Evolutionary conservation across 2,797 vertebrate genomes (phyloP).

Genomic region (Limnodromus scolopaceus): DNA sequence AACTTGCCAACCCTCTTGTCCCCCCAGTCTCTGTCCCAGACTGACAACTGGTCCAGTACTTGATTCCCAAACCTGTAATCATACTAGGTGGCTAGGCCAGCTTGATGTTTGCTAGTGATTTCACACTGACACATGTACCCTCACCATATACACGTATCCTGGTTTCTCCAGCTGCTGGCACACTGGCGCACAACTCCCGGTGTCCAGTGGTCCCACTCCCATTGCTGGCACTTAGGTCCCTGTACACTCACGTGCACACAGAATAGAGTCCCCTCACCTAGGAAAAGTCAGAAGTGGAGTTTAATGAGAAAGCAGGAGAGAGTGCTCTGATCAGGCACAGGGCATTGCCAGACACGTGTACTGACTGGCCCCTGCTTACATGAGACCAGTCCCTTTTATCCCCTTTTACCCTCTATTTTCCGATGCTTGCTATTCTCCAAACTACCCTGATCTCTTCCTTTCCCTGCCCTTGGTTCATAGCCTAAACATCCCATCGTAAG

Average conservation of each 20-base stretch:
- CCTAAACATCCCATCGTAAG: neutral
- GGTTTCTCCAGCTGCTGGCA: neutral
- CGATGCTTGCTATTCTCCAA: neutral
- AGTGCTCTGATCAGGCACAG: neutral
- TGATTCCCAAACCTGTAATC: neutral
- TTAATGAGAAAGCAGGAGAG: neutral
- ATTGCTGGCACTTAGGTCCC: neutral
- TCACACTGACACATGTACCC: neutral
- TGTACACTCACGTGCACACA: rapidly evolving
- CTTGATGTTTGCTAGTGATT: neutral
- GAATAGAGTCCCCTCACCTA: neutral
- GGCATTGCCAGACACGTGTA: rapidly evolving
- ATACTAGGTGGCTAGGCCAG: neutral
- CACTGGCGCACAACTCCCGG: rapidly evolving
- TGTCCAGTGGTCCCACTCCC: neutral
- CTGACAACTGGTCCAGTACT: neutral
- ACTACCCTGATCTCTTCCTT: neutral
- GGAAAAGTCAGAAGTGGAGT: neutral
- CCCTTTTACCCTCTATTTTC: neutral
- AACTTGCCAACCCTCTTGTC: neutral
- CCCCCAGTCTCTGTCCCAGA: neutral
- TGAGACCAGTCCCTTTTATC: neutral
- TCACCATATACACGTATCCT: rapidly evolving
- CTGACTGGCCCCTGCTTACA: neutral
- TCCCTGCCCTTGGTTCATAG: neutral